Base-by-base conservation (phyloP, 2,797 vertebrate species). In the Artibeus jamaicensis region DNA sequence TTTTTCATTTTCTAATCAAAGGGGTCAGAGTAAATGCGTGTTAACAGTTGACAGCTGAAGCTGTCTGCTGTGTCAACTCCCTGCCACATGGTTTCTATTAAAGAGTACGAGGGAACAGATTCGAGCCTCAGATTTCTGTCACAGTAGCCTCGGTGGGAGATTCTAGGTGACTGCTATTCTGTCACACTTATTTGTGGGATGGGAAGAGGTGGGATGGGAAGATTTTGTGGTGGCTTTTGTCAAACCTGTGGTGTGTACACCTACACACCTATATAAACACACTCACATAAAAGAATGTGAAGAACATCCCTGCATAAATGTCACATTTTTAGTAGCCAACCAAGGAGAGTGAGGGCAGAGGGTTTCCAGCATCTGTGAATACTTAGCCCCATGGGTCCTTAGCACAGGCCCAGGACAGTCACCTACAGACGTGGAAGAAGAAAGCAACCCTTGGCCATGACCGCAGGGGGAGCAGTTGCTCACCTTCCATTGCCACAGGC, bases 1-100 rank as follows among this genome's bases (percentile, higher is more conserved):
- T 78, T 96, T 94, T 46, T 81, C 46, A 93, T 82, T 37, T 85
- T 96, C 76, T 12, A 10, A 68, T 97, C 97, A 79, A 95, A 97
- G 82, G 24, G 62, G 86, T 57, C 70, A 62, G 44, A 62, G 4
- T 44, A 89, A 95, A 93, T 0, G 0, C 34, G 53, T 93, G 82
- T 42, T 93, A 24, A 87, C 74, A 55, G 83, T 24, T 95, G 90
- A 22, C 12, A 44, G 85, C 79, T 67, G 11, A 74, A 73, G 77
- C 68, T 48, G 53, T 86, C 87, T 78, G 16, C 0, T 22, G 55
- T 87, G 96, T 79, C 78, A 94, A 24, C 55, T 97, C 57, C 86
- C 55, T 79, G 89, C 67, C 67, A 11, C 3, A 34, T 7, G 12
- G 48, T 5, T 84, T 55, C 82, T 79, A 73, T 16, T 82, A 94